Evolutionary conservation across 2,113 vertebrate species (phyloP), one percentile per base, ranked within the genome.

Genomic region (human): DNA sequence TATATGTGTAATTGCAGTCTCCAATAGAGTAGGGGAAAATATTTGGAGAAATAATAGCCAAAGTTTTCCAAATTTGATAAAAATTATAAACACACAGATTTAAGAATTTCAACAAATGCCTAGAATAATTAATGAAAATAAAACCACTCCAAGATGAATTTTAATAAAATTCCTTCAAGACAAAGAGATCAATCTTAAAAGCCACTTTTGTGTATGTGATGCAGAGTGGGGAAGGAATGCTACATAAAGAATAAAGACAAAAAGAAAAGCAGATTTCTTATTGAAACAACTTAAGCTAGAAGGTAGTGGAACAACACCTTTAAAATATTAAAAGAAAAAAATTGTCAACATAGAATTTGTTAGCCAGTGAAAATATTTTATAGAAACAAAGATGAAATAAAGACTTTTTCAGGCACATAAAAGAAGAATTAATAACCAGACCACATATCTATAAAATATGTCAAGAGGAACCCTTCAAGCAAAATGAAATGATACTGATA

Each of bases 331-430:
- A 66, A 43, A 68, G 55, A 57, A 61, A 78, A 79, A 79, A 57
- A 38, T 1, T 68, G n/a, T 23, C 66, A 61, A n/a, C 27, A 13
- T 75, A 89, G 6, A 61, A 81, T 6, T 57, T 57, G 45, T 94
- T 27, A 68, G 38, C 23, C 30, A 20, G 40, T 73, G 72, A 86
- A 90, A 96, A 30, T 23, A 90, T 50, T 57, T 96, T 86, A 43
- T 59, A 81, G 22, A 84, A 93, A n/a, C n/a, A 96, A 92, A 83
- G 59, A 82, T 76, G 55, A 84, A 82, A 82, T 87, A 70, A 85
- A 57, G 6, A 64, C 22, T 68, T 82, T 68, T 89, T 68, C 8
- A 72, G 35, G 68, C 25, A 52, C 59, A 68, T 25, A 59, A 86
- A 50, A 40, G 40, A 32, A 70, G 52, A 52, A 84, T 75, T 35